Evolutionary conservation across 2,113 vertebrate species (phyloP), one percentile per base, ranked within the genome.

Genomic region (Nannospalax galili): DNA sequence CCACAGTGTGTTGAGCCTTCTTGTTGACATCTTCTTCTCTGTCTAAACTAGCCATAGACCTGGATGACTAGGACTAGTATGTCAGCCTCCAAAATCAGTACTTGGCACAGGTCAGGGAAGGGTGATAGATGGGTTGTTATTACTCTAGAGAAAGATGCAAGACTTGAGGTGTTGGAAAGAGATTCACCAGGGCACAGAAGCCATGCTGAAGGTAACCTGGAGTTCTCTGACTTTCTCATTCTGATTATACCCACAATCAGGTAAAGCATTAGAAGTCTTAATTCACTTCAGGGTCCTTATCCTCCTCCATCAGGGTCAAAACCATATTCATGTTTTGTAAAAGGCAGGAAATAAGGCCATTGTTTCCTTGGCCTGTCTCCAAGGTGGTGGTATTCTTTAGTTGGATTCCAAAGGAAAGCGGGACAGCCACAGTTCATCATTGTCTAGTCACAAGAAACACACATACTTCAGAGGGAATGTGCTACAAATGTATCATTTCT

Each of bases 281-380:
- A 67, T 42, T 72, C 32, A 60, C 35, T 72, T 92, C 52, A 70
- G 60, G 40, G 56, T 90, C 35, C 73, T 64, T 64, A 62, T 52
- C 62, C 9, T 84, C 79, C 72, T 30, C 30, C 17, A 75, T 85
- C 81, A 97, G 90, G 84, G 40, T 84, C 85, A 92, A 93, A 81
- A 78, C 32, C 52, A 81, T 4, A 3, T 91, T 70, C 81, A 45
- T 11, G 20, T 93, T 92, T 80, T 20, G 45, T 78, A 32, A 80
- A 84, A 96, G 70, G 15, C 42, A 88, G 24, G 42, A 67, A 26
- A 75, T 7, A 8, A 60, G 48, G 60, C 37, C 52, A 52, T 16
- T 84, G 32, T 95, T 91, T 85, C 6, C 62, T 69, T 91, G 52
- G 37, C 2, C 32, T 87, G 62, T 89, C 80, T 91, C 58, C 74